Evolutionary conservation across 1,140 invertebrate genomes (phyloP).

Genomic region (Dinothrombium tinctorium): DNA sequence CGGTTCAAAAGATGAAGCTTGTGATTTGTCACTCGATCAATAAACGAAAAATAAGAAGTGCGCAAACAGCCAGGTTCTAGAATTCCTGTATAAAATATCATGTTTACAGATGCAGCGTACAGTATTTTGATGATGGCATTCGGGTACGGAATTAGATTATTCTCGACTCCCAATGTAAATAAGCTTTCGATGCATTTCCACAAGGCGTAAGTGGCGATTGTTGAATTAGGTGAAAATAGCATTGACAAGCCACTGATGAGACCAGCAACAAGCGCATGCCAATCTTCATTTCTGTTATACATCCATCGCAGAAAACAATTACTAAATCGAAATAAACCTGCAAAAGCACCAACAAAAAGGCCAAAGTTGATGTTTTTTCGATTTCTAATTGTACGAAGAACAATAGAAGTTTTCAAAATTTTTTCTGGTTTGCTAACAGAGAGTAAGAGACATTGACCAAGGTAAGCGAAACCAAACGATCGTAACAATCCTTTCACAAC

Average conservation of each 20-base stretch:
- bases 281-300: background rate
- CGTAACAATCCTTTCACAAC: background rate
- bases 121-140: slow-evolving; percentile 33
- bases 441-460: background rate
- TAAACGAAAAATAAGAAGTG: slow-evolving; percentile 56
- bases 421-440: background rate
- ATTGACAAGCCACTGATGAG: slow-evolving; percentile 11
- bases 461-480: background rate
- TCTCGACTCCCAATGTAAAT: slow-evolving; percentile 6
- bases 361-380: background rate
- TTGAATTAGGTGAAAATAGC: slow-evolving; percentile 11
- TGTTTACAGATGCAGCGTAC: slow-evolving; percentile 49
- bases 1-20: slow-evolving; percentile 23
- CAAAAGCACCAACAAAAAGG: background rate
- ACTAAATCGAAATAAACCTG: slow-evolving; percentile 4
- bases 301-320: slow-evolving; percentile 11
- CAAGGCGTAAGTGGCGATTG: slow-evolving; percentile 12
- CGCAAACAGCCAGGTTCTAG: slow-evolving; percentile 49
- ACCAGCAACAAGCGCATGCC: slow-evolving; percentile 12
- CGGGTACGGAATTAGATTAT: slow-evolving; percentile 18
- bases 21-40: slow-evolving; percentile 43
- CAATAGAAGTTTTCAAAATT: too few relatives aligned
- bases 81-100: slow-evolving; percentile 48
- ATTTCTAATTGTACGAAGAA: background rate
- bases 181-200: slow-evolving; percentile 14